Evolutionary conservation across 2,797 vertebrate species (phyloP).

Genomic region (Gastrophryne carolinensis): DNA sequence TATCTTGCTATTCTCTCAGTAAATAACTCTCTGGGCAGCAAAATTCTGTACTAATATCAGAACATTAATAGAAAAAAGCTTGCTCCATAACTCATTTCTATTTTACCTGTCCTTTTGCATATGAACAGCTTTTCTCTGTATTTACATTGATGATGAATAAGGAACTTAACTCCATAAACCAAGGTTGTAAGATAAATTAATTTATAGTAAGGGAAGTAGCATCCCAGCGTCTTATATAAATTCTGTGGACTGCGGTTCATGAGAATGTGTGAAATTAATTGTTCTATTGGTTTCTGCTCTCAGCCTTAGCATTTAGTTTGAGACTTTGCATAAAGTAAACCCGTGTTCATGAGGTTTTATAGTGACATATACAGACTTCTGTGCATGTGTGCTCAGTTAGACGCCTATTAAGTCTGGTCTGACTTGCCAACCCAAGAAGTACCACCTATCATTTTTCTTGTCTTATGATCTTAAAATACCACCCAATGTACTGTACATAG

Average conservation of each 20-base stretch:
- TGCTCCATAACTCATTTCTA: background rate
- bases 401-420: no score
- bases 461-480: no score
- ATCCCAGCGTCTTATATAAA: background rate
- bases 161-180: background rate
- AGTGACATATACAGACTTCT: no score
- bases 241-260: background rate
- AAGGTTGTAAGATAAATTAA: background rate
- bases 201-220: background rate
- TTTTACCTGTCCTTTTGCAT: background rate
- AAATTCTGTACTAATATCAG: background rate
- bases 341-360: no score
- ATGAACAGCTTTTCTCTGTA: no score
- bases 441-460: no score
- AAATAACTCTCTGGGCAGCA: background rate
- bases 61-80: background rate
- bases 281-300: background rate
- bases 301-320: background rate
- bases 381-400: no score
- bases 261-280: slow-evolving; percentile 29
- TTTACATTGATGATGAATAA: background rate
- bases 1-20: background rate
- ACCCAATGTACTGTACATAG: no score
- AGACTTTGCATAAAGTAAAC: background rate
- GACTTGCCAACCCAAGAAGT: no score